Percentiles rank a stretch among this genome's conserved stretches.
phyloP scores from a whole-genome alignment of 2,797 vertebrate genomes.

The Chlorospingus semifuscus region DNA sequence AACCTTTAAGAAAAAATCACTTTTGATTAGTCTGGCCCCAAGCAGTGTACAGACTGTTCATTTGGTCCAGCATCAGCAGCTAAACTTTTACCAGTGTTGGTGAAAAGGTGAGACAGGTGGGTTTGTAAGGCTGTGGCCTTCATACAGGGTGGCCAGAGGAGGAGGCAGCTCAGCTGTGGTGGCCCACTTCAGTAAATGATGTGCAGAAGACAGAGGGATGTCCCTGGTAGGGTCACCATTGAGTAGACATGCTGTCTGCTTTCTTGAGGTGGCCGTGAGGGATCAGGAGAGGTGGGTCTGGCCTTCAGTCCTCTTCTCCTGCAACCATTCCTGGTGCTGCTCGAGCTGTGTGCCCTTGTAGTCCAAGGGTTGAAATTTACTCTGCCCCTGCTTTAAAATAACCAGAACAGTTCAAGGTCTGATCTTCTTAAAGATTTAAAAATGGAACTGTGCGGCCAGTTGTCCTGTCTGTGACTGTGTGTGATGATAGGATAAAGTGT shows the following conservation, averaged over 20 bases:
- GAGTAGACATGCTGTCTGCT: background rate
- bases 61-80: background rate
- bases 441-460: background rate
- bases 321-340: background rate
- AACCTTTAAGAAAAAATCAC: background rate
- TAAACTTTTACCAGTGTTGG: background rate
- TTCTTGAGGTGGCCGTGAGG: background rate
- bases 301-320: background rate
- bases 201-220: background rate
- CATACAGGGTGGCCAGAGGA: background rate
- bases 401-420: background rate
- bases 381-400: conserved; percentile 3
- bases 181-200: background rate
- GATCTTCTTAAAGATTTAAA: background rate
- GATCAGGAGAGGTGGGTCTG: background rate
- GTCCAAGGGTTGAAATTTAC: background rate
- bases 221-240: background rate
- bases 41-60: background rate
- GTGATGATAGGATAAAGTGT: background rate
- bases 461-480: background rate
- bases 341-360: background rate
- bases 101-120: background rate
- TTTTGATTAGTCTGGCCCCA: background rate
- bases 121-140: background rate
- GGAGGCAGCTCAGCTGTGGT: background rate